Evolutionary conservation across 2,888 invertebrate genomes (phyloP), one percentile per base, ranked within the genome.

Genomic region (Loripinus fragilis): DNA sequence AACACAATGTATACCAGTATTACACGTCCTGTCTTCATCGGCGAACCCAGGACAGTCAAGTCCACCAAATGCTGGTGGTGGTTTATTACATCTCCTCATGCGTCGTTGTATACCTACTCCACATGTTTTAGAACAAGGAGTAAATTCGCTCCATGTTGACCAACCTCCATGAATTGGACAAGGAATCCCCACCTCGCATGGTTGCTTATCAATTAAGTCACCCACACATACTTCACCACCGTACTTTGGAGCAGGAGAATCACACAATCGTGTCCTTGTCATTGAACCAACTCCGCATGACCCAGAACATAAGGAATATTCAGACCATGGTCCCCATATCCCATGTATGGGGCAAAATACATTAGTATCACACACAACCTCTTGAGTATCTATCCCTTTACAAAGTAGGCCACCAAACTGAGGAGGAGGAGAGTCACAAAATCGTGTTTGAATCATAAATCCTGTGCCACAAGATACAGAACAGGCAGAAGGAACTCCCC

Each of bases 81-180:
- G 85, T 48, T 73, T 70, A 8, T 60, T 35, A 60, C 84, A 84
- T 5, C 28, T 20, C 68, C 81, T 65, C 2, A 38, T 20, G 8
- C 77, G 74, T 35, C 35, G 20, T 28, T 71, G 38, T 20, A 69
- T 55, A 2, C 84, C 84, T 10, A 55, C n/a, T 15, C 85, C 85
- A 74, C 85, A 85, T 3, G 65, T 55, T 12, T 28, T 78, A 42
- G 55, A 52, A 74, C 85, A 85, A 3, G 48, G 50, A 20, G 70
- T 65, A 38, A 70, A 83, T 0, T 41, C 38, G 1, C 74, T 65
- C 85, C 85, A 85, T 0, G 20, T 10, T 42, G 76, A 74, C 85
- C 85, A 85, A 0, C 70, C 71, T 3, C 85, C 85, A 23, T 78
- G 65, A 15, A 85, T 65, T n/a, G 84, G 80, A 74, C 84, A 84